Percentiles rank a stretch among this genome's conserved stretches.
Conservation (phyloP, 2,797 vertebrate genomes). For the Tympanoctomys barrerae region DNA sequence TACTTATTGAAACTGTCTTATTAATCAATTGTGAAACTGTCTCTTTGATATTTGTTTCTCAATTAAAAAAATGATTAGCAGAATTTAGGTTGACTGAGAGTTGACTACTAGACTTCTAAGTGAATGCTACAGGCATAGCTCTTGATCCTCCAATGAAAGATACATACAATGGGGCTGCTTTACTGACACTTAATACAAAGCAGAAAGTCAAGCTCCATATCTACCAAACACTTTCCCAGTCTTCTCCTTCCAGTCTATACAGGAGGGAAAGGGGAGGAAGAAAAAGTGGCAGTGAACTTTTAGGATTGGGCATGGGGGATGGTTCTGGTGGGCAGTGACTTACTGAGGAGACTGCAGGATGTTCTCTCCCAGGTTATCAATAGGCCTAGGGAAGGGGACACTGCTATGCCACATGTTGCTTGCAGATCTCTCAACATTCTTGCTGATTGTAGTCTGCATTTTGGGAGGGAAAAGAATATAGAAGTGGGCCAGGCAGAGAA, state of each 20-base stretch:
- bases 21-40: too few species aligned
- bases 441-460: background rate
- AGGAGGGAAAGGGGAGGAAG: background rate
- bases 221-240: background rate
- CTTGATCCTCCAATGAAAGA: background rate
- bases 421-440: background rate
- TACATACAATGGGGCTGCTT: background rate
- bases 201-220: background rate
- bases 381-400: background rate
- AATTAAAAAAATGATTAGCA: background rate
- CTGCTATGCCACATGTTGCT: background rate
- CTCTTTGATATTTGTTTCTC: too few species aligned
- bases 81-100: background rate
- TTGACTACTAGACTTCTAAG: background rate
- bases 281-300: background rate
- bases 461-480: background rate
- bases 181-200: background rate
- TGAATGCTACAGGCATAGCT: background rate
- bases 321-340: background rate
- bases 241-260: background rate
- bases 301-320: background rate
- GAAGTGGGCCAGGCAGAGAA: background rate
- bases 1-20: too few species aligned
- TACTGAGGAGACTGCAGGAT: fast-evolving
- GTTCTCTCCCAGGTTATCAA: background rate